These are phyloP conservation scores for Campopleginae sp. DNA, from an alignment of 2,888 invertebrate species.

Conservation along the genomic window DNA sequence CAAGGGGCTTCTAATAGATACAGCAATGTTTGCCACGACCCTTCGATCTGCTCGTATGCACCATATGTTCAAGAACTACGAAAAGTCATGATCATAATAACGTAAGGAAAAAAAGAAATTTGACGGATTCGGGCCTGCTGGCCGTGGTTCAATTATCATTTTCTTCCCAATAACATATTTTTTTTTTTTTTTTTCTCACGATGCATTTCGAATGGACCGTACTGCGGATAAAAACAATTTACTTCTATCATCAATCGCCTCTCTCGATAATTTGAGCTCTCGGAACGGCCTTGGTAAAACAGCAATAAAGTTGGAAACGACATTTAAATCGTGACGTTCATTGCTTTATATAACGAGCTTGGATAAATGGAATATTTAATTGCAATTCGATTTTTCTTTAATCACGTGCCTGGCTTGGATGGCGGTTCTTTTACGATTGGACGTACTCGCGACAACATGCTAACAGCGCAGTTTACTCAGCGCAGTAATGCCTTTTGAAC, in stretches of 20 bases:
- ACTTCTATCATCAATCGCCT: background rate
- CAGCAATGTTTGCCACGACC: background rate
- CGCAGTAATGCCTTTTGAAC: slow-evolving; percentile 20
- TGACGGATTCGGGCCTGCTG: background rate
- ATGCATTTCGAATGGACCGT: background rate
- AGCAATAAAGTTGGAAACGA: slow-evolving; percentile 20
- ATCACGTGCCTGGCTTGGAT: slow-evolving; percentile 52
- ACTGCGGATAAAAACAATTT: background rate
- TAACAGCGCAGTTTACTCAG: slow-evolving; percentile 15
- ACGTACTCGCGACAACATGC: slow-evolving; percentile 28
- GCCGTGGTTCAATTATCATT: background rate
- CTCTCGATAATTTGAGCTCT: background rate
- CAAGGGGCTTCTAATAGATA: background rate
- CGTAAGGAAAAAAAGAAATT: background rate
- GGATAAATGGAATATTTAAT: slow-evolving; percentile 65
- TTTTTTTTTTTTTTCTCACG: background rate
- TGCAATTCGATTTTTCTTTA: slow-evolving; percentile 52
- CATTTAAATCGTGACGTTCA: slow-evolving; percentile 43
- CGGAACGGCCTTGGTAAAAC: background rate
- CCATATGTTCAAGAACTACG: background rate
- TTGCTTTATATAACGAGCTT: slow-evolving; percentile 18
- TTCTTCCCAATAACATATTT: background rate
- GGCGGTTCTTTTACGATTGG: slow-evolving; percentile 34
- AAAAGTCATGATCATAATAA: background rate
- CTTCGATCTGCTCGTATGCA: background rate